Percentiles rank a stretch among this genome's conserved stretches.
These are phyloP conservation scores for Cephalopterus ornatus DNA, from an alignment of 2,113 vertebrate genomes.

Conservation along the genomic window DNA sequence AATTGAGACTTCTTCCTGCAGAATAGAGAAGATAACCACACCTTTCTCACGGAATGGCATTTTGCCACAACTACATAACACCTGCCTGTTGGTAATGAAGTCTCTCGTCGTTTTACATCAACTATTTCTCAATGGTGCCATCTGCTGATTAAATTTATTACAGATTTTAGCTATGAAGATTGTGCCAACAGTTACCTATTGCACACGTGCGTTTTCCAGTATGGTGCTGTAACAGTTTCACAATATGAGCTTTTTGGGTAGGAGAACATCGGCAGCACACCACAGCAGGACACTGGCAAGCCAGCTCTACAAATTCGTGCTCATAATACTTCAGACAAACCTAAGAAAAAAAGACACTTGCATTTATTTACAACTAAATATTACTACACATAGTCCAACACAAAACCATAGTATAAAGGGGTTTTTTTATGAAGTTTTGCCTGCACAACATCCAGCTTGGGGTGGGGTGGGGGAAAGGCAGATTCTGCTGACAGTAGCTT, in stretches of 20 bases:
- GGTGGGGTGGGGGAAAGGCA: too few relatives aligned
- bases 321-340: constrained; percentile 95
- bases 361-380: background rate
- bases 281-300: constrained; percentile 94
- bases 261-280: constrained; percentile 97
- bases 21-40: background rate
- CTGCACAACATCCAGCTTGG: background rate
- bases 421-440: background rate
- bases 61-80: background rate
- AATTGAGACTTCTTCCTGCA: background rate
- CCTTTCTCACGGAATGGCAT: background rate
- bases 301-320: constrained; percentile 94
- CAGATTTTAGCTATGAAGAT: background rate
- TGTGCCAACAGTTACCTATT: constrained; percentile 78
- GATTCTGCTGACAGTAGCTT: background rate
- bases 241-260: constrained; percentile 95
- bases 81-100: background rate
- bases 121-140: background rate
- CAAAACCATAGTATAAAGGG: background rate
- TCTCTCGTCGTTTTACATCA: background rate
- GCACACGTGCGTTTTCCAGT: constrained; percentile 90
- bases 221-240: constrained; percentile 88
- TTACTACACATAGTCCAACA: background rate
- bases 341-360: constrained; percentile 47
- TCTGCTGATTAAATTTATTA: background rate